Percentiles rank a stretch among this genome's conserved stretches.
These are phyloP conservation scores for Chymomyza fuscimana DNA, from an alignment of 2,888 invertebrate genomes.

Conservation along the genomic window DNA sequence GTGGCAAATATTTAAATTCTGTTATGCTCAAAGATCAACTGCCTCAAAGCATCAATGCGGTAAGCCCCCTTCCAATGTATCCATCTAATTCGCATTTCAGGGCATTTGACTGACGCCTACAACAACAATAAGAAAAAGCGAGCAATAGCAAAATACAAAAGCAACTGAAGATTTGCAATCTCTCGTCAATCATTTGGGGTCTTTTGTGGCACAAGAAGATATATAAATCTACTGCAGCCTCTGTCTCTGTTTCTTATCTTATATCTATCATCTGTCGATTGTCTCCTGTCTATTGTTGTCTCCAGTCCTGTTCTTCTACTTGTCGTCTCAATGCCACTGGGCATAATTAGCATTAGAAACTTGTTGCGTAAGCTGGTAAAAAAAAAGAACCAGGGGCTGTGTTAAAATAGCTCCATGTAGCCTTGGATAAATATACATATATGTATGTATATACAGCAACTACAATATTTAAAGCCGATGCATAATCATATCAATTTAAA, in stretches of 20 bases:
- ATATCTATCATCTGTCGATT: background rate
- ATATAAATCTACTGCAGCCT: background rate
- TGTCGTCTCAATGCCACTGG: slow-evolving; percentile 13
- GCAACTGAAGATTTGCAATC: background rate
- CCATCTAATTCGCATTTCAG: background rate
- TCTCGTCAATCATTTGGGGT: background rate
- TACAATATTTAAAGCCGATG: background rate
- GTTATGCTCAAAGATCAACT: background rate
- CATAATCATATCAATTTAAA: background rate
- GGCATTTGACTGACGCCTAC: background rate
- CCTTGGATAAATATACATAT: no score
- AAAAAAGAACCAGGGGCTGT: background rate
- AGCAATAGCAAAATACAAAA: background rate
- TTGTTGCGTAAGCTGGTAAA: slow-evolving; percentile 30
- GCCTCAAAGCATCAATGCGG: background rate
- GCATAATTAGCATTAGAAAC: slow-evolving; percentile 55
- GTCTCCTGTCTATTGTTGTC: background rate
- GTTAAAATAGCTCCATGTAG: no score
- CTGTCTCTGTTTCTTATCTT: background rate
- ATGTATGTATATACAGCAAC: background rate
- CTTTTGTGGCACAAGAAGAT: background rate
- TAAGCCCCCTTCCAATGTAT: background rate
- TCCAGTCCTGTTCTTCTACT: no score
- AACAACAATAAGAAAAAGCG: background rate
- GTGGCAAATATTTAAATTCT: slow-evolving; percentile 26